Conservation (phyloP, 2,113 vertebrate species). For the Nestor notabilis region DNA sequence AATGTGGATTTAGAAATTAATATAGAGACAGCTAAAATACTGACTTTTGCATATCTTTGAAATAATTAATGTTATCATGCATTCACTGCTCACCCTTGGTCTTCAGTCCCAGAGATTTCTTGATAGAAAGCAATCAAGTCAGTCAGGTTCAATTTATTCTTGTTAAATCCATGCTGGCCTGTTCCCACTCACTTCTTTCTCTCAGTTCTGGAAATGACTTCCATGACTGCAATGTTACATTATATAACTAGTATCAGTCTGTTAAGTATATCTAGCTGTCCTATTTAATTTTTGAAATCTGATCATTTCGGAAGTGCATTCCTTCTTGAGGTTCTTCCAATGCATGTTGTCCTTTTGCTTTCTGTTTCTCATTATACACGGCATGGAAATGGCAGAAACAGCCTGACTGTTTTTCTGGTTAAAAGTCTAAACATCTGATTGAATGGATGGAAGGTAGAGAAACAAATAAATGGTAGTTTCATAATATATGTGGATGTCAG, state of each 20-base stretch:
- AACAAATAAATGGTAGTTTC: background rate
- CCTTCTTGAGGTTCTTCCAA: background rate
- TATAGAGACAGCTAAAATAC: background rate
- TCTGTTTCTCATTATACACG: background rate
- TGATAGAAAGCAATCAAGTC: background rate
- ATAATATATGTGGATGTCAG: conserved; percentile 9
- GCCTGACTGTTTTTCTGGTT: background rate
- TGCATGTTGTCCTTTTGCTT: background rate
- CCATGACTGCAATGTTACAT: background rate
- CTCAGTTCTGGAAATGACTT: background rate
- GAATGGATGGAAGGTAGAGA: background rate
- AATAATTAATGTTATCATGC: background rate
- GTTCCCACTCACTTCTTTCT: background rate
- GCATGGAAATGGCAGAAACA: background rate
- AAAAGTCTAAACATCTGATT: conserved; percentile 13
- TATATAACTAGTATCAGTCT: background rate
- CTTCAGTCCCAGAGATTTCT: background rate
- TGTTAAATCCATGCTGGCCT: background rate
- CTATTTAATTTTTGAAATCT: background rate
- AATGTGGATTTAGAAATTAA: background rate
- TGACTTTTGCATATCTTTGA: background rate
- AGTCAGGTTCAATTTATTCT: background rate
- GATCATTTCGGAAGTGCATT: background rate
- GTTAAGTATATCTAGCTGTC: background rate
- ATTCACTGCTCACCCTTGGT: background rate